phyloP scores from a whole-genome alignment of 2,888 invertebrate genomes.

The Leucophenga maculata region DNA sequence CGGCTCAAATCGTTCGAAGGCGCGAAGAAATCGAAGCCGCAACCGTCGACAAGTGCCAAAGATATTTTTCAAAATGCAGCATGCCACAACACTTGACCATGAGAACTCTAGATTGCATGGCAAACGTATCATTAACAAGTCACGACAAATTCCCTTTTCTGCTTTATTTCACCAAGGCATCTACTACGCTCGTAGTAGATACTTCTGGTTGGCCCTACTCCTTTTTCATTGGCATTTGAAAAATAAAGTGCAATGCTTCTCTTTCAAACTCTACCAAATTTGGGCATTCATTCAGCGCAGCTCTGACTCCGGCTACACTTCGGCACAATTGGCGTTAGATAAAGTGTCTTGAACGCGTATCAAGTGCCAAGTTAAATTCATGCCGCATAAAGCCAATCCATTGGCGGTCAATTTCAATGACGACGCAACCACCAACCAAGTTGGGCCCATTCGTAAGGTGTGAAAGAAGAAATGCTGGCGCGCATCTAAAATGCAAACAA shows the following conservation, averaged over 20 bases:
- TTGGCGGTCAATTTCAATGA: slow-evolving; percentile 59
- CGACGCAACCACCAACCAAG: slow-evolving; percentile 43
- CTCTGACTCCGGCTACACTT: slow-evolving; percentile 29
- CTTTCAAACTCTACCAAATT: slow-evolving; percentile 56
- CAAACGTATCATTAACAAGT: slow-evolving; percentile 68
- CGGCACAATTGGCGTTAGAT: slow-evolving; percentile 54
- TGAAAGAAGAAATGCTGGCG: slow-evolving; percentile 42
- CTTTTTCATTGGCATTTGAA: slow-evolving; percentile 53
- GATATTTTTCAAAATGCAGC: slow-evolving; percentile 55
- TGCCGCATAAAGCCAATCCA: slow-evolving; percentile 44
- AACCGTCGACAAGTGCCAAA: slow-evolving; percentile 11
- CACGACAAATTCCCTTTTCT: slow-evolving; percentile 64
- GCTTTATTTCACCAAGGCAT: not conserved
- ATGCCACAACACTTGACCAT: slow-evolving; percentile 57
- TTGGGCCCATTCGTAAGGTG: slow-evolving; percentile 42
- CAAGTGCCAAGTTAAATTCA: slow-evolving; percentile 49
- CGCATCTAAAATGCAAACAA: slow-evolving; percentile 63
- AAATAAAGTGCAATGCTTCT: slow-evolving; percentile 33
- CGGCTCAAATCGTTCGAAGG: too few species aligned
- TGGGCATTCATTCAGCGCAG: slow-evolving; percentile 52
- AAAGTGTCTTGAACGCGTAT: slow-evolving; percentile 47
- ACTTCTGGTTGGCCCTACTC: not conserved
- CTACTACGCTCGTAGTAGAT: not conserved
- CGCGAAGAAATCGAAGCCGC: slow-evolving; percentile 19
- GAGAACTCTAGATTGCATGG: slow-evolving; percentile 8